A percentile compares a stretch with the other conserved stretches of the same genome.
These are phyloP conservation scores for Pangasius macronema DNA, from an alignment of 2,797 vertebrate genomes.

Conservation along the genomic window DNA sequence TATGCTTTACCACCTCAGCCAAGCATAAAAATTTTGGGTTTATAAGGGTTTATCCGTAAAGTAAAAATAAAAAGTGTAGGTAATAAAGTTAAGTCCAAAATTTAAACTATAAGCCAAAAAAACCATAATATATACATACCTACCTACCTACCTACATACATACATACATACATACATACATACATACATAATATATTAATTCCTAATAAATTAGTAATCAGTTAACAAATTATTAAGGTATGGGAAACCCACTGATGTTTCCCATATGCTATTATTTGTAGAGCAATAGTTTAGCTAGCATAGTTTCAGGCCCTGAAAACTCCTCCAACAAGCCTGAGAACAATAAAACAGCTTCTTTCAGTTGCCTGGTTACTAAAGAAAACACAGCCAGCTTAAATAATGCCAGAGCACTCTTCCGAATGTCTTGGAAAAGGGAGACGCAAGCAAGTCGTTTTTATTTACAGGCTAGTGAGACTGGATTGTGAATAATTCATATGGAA, in stretches of 20 bases:
- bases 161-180: background rate
- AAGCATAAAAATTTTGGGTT: too few species aligned
- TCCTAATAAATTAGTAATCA: background rate
- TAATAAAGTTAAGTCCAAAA: too few species aligned
- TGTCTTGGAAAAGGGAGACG: background rate
- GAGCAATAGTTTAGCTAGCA: background rate
- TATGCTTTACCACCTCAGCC: background rate
- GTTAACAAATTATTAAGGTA: background rate
- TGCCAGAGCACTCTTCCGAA: background rate
- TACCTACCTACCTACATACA: background rate
- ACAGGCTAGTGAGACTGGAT: slow-evolving; percentile 38
- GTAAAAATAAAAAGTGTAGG: too few species aligned
- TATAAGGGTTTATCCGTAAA: too few species aligned
- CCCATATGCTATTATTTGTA: background rate
- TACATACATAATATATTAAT: background rate
- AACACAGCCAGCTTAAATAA: slow-evolving; percentile 52
- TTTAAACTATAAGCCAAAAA: too few species aligned
- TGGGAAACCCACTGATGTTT: background rate
- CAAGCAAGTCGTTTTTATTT: slow-evolving; percentile 39
- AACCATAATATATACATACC: background rate
- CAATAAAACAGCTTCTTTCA: slow-evolving; percentile 60
- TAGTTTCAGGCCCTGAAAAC: background rate
- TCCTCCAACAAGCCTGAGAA: slow-evolving; percentile 45
- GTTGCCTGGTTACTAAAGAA: slow-evolving; percentile 78
- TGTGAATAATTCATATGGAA: slow-evolving; percentile 55